Conservation (phyloP, 1,140 invertebrate genomes). For the Argopecten irradians region DNA sequence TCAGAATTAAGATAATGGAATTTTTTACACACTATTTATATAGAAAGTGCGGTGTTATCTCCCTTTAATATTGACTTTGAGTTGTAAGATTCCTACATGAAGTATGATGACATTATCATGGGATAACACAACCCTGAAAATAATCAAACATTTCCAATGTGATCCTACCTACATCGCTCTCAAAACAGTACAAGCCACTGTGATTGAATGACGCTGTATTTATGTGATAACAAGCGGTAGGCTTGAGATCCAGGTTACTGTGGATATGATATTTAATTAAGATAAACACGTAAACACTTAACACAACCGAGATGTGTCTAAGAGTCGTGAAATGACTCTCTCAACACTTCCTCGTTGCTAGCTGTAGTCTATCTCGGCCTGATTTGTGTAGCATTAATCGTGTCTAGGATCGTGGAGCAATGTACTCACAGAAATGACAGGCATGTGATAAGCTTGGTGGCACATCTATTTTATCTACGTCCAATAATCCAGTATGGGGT, state of each 20-base stretch:
- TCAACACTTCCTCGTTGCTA: neutral
- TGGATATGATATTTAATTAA: neutral
- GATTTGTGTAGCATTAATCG: conserved; percentile 7
- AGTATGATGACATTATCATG: too few species aligned
- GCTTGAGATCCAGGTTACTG: neutral
- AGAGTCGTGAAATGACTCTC: neutral
- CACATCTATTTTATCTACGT: neutral
- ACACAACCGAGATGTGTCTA: neutral
- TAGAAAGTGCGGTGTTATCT: too few species aligned
- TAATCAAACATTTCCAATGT: neutral
- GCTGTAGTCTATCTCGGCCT: neutral
- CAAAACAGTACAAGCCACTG: neutral
- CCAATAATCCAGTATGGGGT: neutral
- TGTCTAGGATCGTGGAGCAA: neutral
- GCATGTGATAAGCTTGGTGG: neutral
- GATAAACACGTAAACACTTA: conserved; percentile 16
- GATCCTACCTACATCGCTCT: neutral
- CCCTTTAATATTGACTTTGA: too few species aligned
- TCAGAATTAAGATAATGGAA: too few species aligned
- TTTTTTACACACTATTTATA: too few species aligned
- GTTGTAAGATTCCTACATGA: too few species aligned
- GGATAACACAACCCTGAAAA: neutral
- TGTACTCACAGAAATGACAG: neutral
- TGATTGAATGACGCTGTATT: neutral
- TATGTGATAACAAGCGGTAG: neutral